Conservation (phyloP, 2,113 vertebrate genomes). For the Cinclus mexicanus region DNA sequence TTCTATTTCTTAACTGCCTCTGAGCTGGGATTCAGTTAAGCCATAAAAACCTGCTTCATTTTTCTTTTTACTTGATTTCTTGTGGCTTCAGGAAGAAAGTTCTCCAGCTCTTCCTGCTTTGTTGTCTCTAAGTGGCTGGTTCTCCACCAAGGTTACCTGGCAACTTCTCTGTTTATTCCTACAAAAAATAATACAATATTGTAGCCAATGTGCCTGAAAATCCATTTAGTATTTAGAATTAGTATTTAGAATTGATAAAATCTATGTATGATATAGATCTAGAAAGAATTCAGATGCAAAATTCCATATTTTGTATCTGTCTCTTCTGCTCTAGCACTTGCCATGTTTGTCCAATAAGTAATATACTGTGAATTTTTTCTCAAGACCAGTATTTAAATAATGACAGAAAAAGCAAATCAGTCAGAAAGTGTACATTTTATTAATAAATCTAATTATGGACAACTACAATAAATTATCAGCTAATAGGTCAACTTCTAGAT, state of each 20-base stretch:
- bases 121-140: neutral
- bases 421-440: neutral
- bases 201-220: neutral
- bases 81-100: neutral
- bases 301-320: neutral
- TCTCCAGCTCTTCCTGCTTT: neutral
- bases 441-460: neutral
- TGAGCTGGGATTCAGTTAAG: neutral
- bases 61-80: neutral
- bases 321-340: neutral
- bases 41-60: neutral
- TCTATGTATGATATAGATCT: neutral
- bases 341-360: neutral
- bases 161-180: neutral
- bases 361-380: neutral
- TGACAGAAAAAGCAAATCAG: neutral
- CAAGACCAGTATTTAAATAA: neutral
- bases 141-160: neutral
- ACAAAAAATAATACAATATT: neutral
- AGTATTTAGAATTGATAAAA: neutral
- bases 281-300: neutral
- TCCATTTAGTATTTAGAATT: too few species aligned
- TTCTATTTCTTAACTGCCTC: neutral
- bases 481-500: neutral
- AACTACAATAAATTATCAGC: neutral